Base-by-base conservation (phyloP, 2,888 invertebrate species). In the Mesoligia furuncula region DNA sequence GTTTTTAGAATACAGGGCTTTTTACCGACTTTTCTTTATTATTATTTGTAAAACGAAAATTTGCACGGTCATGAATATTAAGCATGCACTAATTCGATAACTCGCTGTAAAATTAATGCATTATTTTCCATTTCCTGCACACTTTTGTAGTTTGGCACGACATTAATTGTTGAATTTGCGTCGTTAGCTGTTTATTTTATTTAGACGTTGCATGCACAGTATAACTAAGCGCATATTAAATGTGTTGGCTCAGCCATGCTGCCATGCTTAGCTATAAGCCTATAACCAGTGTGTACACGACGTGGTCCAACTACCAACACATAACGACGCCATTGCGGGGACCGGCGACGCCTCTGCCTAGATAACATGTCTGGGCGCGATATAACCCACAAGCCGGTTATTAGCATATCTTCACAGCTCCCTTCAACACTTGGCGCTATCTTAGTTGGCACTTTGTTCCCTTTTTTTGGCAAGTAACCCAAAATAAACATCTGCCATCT, bases 331-430 rank as follows among this genome's bases (percentile, higher is more conserved):
- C 90, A 86, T 90, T 89, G 90, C 87, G 80, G 75, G 84, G 78
- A 80, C 80, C 81, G 85, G 77, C 87, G 88, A 70, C 87, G 80
- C 77, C 86, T 83, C 76, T 80, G 86, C 78, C 85, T 87, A 91
- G 92, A 94, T 93, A 94, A 91, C 89, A 79, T 78, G 85, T 81
- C 89, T 88, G 89, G 85, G 85, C 83, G 81, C 70, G 88, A 92
- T 93, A 92, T 90, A 90, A 76, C 85, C 88, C 81, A 75, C 91
- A 80, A 88, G 83, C 87, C 85, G 81, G 90, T 86, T 88, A 92
- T 92, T 91, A 91, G 90, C 90, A 89, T 93, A 92, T 91, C 91
- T 91, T 85, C 87, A 88, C 74, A 75, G 81, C 81, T 77, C 73
- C 75, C 72, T 83, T 84, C 79, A 80, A 80, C 84, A 83, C 78